Evolutionary conservation across 1,140 invertebrate genomes (phyloP), one percentile per base, ranked within the genome.

Genomic region (Brachionus calyciflorus): DNA sequence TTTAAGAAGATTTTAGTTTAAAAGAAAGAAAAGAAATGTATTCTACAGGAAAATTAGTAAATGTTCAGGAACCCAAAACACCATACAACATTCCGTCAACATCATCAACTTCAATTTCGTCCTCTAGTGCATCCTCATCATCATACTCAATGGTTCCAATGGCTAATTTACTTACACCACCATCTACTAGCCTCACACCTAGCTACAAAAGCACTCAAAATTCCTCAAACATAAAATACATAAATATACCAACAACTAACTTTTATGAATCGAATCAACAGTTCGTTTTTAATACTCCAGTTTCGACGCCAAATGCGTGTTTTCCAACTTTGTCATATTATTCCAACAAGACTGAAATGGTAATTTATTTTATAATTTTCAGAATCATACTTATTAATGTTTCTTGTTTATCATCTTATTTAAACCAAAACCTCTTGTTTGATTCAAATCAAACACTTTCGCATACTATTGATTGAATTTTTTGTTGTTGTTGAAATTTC

Each of bases 391-490:
- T 33, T 26, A 55, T 5, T 28, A 26, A 9, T 0, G 21, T 26
- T 53, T 53, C 14, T 53, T 53, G 6, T 21, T 21, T 26, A 7
- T 1, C 2, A 14, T 49, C 1, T 49, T 19, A 49, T 49, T 21
- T 49, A 55, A 28, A 55, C 28, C 33, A 28, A 24, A 55, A 24
- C 24, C 53, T 28, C 53, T 55, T 55, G 28, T 28, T 14, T 55
- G n/a, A 28, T 28, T 28, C 6, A 19, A 21, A 17, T 51, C 24
- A n/a, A 24, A 33, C 53, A 55, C 33, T 28, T 21, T 28, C 53
- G 33, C 51, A 55, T 28, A 55, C 51, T 28, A 55, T 55, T 55
- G 24, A 55, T 28, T 55, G 26, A 33, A 55, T 55, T 55, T 55
- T 33, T n/a, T n/a, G n/a, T n/a, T n/a, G n/a, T n/a, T n/a, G n/a